Evolutionary conservation across 2,113 vertebrate genomes (phyloP), one percentile per base, ranked within the genome.

Genomic region (Gadus macrocephalus): DNA sequence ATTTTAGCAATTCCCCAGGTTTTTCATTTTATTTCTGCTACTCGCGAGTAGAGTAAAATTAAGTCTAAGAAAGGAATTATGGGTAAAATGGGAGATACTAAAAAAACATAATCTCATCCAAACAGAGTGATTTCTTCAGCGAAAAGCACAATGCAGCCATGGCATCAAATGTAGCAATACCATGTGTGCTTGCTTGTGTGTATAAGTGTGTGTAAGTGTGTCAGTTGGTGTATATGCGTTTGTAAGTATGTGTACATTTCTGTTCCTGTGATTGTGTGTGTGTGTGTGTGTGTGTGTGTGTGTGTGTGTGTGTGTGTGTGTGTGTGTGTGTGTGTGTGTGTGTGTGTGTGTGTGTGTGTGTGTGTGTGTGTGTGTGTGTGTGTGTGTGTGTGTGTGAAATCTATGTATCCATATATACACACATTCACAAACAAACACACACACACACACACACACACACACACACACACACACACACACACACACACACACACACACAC

Each of bases 321-420:
- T 62, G 60, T 62, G 60, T 62, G 60, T 62, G 60, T 62, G 60
- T 62, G 60, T 62, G 60, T 62, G 60, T 62, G 19, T 20, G 60
- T 62, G 60, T 22, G 60, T 62, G 60, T 62, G 60, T 62, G n/a
- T 20, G 20, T 20, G 20, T 20, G 20, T 20, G 20, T 62, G 19
- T 62, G 15, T 25, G 60, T 25, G 20, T 5, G 60, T 25, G 5
- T 27, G 8, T 25, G n/a, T 3, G 20, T 11, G 7, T 27, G 60
- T 3, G 20, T 9, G 60, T 62, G 22, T 11, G 7, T 62, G 60
- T 62, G 60, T 62, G 60, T 15, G 4, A 17, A 16, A 58, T 58
- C 55, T 14, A 11, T 15, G 6, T 55, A 55, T 16, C 12, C 53
- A 55, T 16, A 55, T 6, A 55, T 16, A 55, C 53, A 55, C 53